Evolutionary conservation across 2,797 vertebrate genomes (phyloP).

Genomic region (Typhlichthys subterraneus): DNA sequence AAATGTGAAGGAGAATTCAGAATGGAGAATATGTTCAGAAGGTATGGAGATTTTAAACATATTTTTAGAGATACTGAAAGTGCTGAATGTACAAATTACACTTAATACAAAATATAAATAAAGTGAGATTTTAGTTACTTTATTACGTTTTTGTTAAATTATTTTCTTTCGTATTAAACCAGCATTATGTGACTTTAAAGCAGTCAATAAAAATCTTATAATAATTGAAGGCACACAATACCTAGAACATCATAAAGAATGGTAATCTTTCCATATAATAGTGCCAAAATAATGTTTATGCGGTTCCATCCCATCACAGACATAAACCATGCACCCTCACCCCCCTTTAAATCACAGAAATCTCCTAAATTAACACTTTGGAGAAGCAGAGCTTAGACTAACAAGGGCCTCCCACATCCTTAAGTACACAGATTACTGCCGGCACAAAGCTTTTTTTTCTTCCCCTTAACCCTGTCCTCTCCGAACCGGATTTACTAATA

Average conservation of each 20-base stretch:
- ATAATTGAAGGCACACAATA: too few species aligned
- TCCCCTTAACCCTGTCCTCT: slow-evolving; percentile 40
- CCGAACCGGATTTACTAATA: slow-evolving; percentile 28
- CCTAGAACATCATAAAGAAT: background rate
- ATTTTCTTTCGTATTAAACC: too few species aligned
- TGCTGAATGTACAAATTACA: too few species aligned
- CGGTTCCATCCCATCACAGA: slow-evolving; percentile 16
- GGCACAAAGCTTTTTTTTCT: slow-evolving; percentile 37
- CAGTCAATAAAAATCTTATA: too few species aligned
- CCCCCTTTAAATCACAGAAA: slow-evolving; percentile 49
- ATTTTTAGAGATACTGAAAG: too few species aligned
- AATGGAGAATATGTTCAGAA: too few species aligned
- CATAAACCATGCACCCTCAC: slow-evolving; percentile 25
- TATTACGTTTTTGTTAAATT: too few species aligned
- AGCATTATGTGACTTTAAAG: too few species aligned
- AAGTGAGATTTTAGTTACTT: too few species aligned
- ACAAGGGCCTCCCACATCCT: slow-evolving; percentile 60
- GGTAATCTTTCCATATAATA: slow-evolving; percentile 25
- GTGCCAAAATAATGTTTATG: slow-evolving; percentile 35
- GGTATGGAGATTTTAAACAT: too few species aligned
- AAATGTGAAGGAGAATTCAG: too few species aligned
- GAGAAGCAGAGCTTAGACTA: slow-evolving; percentile 56
- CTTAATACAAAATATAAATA: too few species aligned
- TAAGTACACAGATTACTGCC: slow-evolving; percentile 59
- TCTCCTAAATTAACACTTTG: slow-evolving; percentile 59